Evolutionary conservation across 1,140 invertebrate genomes (phyloP).

Genomic region (Cyclina sinensis): DNA sequence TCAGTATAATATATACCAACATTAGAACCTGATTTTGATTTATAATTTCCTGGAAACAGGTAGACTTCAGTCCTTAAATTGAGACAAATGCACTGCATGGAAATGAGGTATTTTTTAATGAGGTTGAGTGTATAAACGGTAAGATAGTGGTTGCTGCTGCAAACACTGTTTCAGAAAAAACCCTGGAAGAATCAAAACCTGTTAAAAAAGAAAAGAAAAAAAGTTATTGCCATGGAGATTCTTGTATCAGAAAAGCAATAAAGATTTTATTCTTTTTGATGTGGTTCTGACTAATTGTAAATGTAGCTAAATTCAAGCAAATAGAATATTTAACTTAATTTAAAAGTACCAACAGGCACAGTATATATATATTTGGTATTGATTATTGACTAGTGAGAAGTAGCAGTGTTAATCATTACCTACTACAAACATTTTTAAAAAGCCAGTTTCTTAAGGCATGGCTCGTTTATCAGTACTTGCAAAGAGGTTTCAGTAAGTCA

Average conservation of each 20-base stretch:
- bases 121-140: not conserved
- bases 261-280: not conserved
- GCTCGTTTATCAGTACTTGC: too few species aligned
- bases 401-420: too few species aligned
- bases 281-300: not conserved
- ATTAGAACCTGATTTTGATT: not conserved
- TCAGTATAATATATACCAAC: not conserved
- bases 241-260: not conserved
- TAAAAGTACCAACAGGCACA: too few species aligned
- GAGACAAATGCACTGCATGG: not conserved
- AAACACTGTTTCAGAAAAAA: too few species aligned
- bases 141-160: not conserved
- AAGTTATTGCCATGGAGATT: not conserved
- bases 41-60: not conserved
- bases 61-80: not conserved
- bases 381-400: too few species aligned
- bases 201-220: not conserved
- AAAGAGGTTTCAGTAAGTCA: too few species aligned
- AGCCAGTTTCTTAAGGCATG: too few species aligned
- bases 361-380: too few species aligned
- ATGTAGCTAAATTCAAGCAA: too few species aligned
- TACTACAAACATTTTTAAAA: too few species aligned
- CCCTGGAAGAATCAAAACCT: not conserved
- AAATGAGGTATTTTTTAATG: not conserved
- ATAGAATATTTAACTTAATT: too few species aligned